Evolutionary conservation across 2,888 invertebrate species (phyloP).

Genomic region (Adineta ricciae): DNA sequence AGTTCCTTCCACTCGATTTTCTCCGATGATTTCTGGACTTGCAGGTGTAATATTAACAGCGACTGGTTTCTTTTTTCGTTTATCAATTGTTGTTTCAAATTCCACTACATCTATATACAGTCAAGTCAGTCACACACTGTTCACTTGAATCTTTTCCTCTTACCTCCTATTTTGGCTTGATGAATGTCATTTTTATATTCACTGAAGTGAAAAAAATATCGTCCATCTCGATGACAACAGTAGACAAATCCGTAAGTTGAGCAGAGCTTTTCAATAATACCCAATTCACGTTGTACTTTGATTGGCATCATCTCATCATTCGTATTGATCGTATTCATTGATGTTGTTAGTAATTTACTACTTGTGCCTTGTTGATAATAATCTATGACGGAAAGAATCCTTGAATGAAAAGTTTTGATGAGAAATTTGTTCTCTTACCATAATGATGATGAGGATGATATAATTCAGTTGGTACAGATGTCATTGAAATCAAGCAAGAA

Average conservation of each 20-base stretch:
- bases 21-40: neutral
- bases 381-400: neutral
- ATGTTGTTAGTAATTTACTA: constrained; percentile 5
- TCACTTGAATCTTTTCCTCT: neutral
- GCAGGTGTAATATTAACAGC: constrained; percentile 24
- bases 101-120: constrained; percentile 24
- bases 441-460: neutral
- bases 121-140: neutral
- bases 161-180: constrained; percentile 20
- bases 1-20: constrained; percentile 10
- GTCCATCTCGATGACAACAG: constrained; percentile 21
- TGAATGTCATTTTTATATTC: constrained; percentile 19
- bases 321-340: neutral
- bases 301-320: neutral
- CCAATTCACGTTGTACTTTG: constrained; percentile 23
- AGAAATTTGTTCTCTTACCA: neutral
- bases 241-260: constrained; percentile 29
- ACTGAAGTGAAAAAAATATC: constrained; percentile 28
- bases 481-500: neutral
- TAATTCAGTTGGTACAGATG: neutral
- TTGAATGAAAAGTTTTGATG: too few species aligned
- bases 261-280: constrained; percentile 21
- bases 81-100: constrained; percentile 30
- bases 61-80: constrained; percentile 26
- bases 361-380: neutral